These are phyloP conservation scores for Propithecus perrieri DNA, from an alignment of 2,797 vertebrate genomes.

Conservation along the genomic window DNA sequence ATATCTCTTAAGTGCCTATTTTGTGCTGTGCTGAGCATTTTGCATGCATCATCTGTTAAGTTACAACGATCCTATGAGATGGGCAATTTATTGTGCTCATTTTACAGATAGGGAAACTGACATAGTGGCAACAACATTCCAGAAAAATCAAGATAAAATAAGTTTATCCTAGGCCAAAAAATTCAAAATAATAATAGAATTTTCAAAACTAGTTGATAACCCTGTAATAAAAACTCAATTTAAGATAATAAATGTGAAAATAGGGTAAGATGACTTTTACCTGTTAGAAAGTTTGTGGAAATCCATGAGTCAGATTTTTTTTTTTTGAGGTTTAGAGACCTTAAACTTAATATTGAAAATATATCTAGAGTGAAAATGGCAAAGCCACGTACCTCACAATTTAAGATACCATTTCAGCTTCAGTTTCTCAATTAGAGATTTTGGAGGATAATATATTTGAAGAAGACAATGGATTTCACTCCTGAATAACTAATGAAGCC, in stretches of 20 bases:
- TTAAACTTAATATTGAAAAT: neutral
- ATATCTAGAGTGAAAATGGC: neutral
- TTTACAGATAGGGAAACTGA: neutral
- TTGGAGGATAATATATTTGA: constrained; percentile 36
- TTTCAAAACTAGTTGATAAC: neutral
- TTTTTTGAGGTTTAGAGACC: neutral
- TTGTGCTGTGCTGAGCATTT: neutral
- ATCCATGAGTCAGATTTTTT: neutral
- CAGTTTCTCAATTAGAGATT: constrained; percentile 4
- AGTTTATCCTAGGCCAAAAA: neutral
- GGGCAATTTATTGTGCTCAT: neutral
- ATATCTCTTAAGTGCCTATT: neutral
- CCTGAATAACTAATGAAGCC: constrained; percentile 36
- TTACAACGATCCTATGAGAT: neutral
- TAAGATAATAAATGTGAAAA: neutral
- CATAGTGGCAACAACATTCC: neutral
- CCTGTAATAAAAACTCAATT: neutral
- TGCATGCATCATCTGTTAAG: neutral
- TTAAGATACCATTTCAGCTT: neutral
- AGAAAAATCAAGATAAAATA: constrained; percentile 38
- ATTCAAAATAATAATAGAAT: neutral
- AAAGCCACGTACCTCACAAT: neutral
- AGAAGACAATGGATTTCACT: constrained; percentile 4
- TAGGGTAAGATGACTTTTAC: neutral
- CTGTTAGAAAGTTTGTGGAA: neutral